Base-by-base conservation (phyloP, 1,140 invertebrate species). In the Fopius arisanus region DNA sequence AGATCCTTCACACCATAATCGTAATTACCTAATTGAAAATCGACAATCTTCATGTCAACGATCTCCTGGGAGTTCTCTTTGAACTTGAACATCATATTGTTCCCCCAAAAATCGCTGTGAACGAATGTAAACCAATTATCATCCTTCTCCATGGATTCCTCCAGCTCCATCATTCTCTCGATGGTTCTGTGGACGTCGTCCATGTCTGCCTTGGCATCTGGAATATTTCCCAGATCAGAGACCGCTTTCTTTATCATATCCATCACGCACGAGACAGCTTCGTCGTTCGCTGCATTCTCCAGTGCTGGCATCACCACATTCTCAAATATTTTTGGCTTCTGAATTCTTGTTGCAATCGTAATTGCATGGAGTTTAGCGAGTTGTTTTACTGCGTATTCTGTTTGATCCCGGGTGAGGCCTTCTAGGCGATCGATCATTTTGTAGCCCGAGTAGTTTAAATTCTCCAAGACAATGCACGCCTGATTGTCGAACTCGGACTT, bases 51-150 rank as follows among this genome's bases (percentile, higher is more conserved):
- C 75, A 91, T 85, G 28, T 88, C 84, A 0, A 82, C 26, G 0
- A 89, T 85, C 9, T 85, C 78, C 3, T 83, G 86, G 12, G 54
- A 12, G 28, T 65, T 67, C 40, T 83, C 80, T 79, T 89, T 82
- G n/a, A 86, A 82, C 14, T 80, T 79, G 62, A 87, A 88, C 87
- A 93, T 88, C 75, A 92, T 89, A 77, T 93, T 93, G 78, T 92
- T 92, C 1, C 89, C 87, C 92, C 92, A 93, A 67, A 91, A 88
- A 78, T 93, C 92, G 9, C 88, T 88, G 72, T 93, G 92, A 0
- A 87, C 83, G 19, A 90, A 79, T 0, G 90, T 90, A 1, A 80
- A 84, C 82, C 89, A 92, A 21, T 77, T 65, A 31, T 29, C 16
- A 29, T 37, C 41, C 14, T 37, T 37, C 68, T 66, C 28, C 21